These are phyloP conservation scores for Drosophila nigromelanica DNA, from an alignment of 1,140 invertebrate species.

Conservation along the genomic window DNA sequence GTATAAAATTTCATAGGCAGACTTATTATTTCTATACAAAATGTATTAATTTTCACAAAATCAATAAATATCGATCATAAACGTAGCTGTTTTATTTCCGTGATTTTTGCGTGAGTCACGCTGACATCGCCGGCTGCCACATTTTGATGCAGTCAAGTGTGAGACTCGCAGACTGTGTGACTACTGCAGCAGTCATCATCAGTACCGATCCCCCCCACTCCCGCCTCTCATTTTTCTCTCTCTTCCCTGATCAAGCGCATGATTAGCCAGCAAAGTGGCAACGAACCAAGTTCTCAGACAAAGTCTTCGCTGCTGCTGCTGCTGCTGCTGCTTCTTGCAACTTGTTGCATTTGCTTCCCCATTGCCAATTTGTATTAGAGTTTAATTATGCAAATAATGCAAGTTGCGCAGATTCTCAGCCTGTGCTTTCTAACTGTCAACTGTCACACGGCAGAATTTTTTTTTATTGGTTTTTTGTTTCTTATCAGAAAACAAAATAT, in stretches of 20 bases:
- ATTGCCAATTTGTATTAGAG: slow-evolving; percentile 73
- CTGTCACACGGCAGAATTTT: slow-evolving; percentile 57
- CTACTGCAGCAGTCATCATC: neutral
- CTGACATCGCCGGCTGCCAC: neutral
- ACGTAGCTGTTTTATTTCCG: neutral
- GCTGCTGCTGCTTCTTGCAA: neutral
- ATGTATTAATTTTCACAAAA: too few species aligned
- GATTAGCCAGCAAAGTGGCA: slow-evolving; percentile 57
- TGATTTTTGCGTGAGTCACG: neutral
- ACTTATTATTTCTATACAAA: too few species aligned
- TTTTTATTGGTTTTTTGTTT: too few species aligned
- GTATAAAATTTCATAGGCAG: too few species aligned
- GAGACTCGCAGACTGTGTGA: slow-evolving; percentile 23
- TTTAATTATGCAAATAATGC: slow-evolving; percentile 78
- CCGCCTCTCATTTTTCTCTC: neutral
- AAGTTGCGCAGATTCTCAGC: slow-evolving; percentile 37
- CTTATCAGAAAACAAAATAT: too few species aligned
- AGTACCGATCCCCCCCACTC: neutral
- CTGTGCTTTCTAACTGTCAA: slow-evolving; percentile 71
- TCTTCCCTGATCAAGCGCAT: slow-evolving; percentile 61
- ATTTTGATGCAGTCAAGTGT: slow-evolving; percentile 23
- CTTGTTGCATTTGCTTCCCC: slow-evolving; percentile 7
- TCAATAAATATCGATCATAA: too few species aligned
- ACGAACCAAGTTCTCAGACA: slow-evolving; percentile 26
- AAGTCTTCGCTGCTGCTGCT: neutral